Evolutionary conservation across 1,140 invertebrate species (phyloP), one percentile per base, ranked within the genome.

Genomic region (Chelonus insularis): DNA sequence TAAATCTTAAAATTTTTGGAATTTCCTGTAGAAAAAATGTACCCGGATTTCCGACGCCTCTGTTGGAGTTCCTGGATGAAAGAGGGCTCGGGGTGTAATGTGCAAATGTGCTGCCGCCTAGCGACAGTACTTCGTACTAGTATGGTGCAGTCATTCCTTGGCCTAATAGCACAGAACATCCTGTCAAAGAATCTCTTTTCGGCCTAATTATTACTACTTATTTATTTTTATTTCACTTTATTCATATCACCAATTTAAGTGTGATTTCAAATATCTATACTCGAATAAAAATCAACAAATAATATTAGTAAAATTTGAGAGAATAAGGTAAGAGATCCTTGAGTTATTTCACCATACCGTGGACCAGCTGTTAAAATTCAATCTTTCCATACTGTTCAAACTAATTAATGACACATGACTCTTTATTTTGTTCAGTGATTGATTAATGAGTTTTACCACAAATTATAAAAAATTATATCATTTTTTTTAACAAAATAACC

Each of bases 101-200:
- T 51, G 37, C 47, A 43, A 23, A 52, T 48, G 62, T 73, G 71
- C 64, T 66, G 76, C 73, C 73, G 66, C 60, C 72, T 75, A 55
- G 69, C 56, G 75, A 66, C n/a, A 41, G 64, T 58, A 56, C 50
- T 55, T 57, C 60, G 75, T 71, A 77, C 71, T 75, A 72, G 20
- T 32, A 32, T 36, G 56, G 65, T 69, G 57, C 69, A 75, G 72
- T 75, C 66, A 66, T 60, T 63, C 69, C 69, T 68, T 69, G 66
- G 66, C 65, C 67, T 60, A 76, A 77, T 75, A 72, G 57, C 70
- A 45, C 63, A 56, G 63, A 68, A 67, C 62, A 66, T 60, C 65
- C 66, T 56, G 60, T 55, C 57, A 60, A 32, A 48, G 43, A 39
- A 58, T 55, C 50, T 54, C 51, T 36, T 57, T 41, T 62, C 52